Evolutionary conservation across 2,888 invertebrate species (phyloP), one percentile per base, ranked within the genome.

Genomic region (Melitaea athalia): DNA sequence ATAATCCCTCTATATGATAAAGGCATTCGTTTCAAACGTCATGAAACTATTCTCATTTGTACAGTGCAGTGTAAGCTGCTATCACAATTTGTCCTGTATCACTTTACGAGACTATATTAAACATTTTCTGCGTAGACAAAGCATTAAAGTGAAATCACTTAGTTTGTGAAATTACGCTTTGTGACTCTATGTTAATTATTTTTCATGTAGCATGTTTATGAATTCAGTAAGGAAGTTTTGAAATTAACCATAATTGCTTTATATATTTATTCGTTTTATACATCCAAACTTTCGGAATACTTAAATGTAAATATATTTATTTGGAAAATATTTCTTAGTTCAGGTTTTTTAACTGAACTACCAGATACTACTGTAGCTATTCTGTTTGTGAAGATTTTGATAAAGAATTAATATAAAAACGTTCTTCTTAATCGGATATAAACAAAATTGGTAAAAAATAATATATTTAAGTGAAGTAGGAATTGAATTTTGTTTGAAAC

Each of bases 1-100:
- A 69, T 57, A 49, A 57, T 62, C 62, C 38, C 38, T 52, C 55
- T 68, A 47, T 57, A 57, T 67, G 67, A 67, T 61, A 57, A 47
- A 63, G 61, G 50, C 50, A 61, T 64, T 61, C 64, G 53, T 62
- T 61, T 61, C 15, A 53, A 55, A 55, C 7, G 38, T 66, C 55
- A 66, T 61, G n/a, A 49, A 61, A 66, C 53, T 15, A 38, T 61
- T 33, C 33, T 66, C 3, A 66, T 47, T 61, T 61, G 47, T 66
- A 33, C 5, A 57, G 57, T 38, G 31, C 5, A 57, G 57, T 38
- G 31, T 10, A 33, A 57, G 57, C 57, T 15, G 38, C 38, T 42
- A 42, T 42, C 42, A 57, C 42, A 57, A 57, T 57, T 42, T 57
- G 57, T 57, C 57, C 4, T 57, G 15, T 57, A 42, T 57, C 38